phyloP scores from a whole-genome alignment of 1,140 invertebrate genomes.

The Drosophila santomea region DNA sequence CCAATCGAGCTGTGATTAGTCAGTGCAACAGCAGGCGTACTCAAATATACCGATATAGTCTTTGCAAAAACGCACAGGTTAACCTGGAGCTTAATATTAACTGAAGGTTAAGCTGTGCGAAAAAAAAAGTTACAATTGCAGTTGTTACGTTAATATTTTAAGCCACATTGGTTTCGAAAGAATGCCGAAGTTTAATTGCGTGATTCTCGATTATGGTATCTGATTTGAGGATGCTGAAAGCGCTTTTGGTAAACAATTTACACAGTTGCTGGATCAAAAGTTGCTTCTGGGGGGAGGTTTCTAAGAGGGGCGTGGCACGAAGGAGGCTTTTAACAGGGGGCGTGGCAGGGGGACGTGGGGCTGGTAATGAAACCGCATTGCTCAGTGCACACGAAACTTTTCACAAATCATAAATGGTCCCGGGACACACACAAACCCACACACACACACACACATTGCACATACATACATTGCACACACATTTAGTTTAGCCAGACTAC shows the following conservation, averaged over 20 bases:
- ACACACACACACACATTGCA: not conserved
- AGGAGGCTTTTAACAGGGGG: not conserved
- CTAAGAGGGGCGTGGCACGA: not conserved
- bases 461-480: not conserved
- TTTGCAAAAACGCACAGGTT: too few species aligned
- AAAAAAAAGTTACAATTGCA: too few species aligned
- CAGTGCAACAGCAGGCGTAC: not conserved
- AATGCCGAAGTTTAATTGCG: not conserved
- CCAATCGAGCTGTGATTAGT: not conserved
- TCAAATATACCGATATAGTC: not conserved
- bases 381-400: constrained; percentile 31
- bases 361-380: constrained; percentile 29
- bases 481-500: not conserved
- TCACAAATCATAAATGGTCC: constrained; percentile 46
- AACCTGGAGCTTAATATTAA: too few species aligned
- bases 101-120: too few species aligned
- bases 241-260: constrained; percentile 25
- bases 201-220: not conserved
- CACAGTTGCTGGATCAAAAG: constrained; percentile 16
- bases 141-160: too few species aligned
- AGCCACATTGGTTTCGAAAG: not conserved
- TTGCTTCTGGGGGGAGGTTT: not conserved
- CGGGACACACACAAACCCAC: not conserved
- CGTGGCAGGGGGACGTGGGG: not conserved
- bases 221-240: not conserved